Percentiles rank a stretch among this genome's conserved stretches.
Evolutionary conservation across 2,113 vertebrate genomes (phyloP).

Genomic region (Leptocoma aspasia): DNA sequence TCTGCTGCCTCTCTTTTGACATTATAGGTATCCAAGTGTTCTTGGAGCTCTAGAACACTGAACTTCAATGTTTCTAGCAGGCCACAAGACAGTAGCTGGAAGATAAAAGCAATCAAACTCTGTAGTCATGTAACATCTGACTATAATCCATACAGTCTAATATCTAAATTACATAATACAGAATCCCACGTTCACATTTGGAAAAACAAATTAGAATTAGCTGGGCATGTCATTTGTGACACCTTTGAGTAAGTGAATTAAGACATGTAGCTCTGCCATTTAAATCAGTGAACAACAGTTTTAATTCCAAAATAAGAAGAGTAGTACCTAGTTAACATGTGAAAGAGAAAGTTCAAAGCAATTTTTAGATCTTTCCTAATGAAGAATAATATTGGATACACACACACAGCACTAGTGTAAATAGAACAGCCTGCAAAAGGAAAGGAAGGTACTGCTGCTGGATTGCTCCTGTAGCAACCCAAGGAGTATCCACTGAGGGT

Average conservation of each 20-base stretch:
- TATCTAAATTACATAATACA: background rate
- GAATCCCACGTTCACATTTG: background rate
- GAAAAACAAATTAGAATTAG: background rate
- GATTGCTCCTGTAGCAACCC: background rate
- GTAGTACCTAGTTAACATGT: background rate
- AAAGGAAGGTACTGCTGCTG: background rate
- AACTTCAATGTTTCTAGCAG: conserved; percentile 96
- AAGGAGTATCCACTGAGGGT: background rate
- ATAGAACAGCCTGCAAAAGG: background rate
- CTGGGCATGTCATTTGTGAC: background rate
- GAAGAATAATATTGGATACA: background rate
- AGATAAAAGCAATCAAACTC: background rate
- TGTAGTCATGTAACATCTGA: background rate
- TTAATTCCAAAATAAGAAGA: background rate
- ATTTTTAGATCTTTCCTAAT: background rate
- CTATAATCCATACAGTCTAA: background rate
- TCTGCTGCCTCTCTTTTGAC: conserved; percentile 91
- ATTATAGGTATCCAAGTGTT: conserved; percentile 96
- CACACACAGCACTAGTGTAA: background rate
- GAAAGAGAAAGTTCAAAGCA: background rate
- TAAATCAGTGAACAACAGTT: background rate
- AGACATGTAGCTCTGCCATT: background rate
- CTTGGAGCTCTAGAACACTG: conserved; percentile 95
- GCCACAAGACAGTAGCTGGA: conserved; percentile 91
- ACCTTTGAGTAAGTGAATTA: background rate